Evolutionary conservation across 2,888 invertebrate species (phyloP).

Genomic region (Hydrotaea diabolus): DNA sequence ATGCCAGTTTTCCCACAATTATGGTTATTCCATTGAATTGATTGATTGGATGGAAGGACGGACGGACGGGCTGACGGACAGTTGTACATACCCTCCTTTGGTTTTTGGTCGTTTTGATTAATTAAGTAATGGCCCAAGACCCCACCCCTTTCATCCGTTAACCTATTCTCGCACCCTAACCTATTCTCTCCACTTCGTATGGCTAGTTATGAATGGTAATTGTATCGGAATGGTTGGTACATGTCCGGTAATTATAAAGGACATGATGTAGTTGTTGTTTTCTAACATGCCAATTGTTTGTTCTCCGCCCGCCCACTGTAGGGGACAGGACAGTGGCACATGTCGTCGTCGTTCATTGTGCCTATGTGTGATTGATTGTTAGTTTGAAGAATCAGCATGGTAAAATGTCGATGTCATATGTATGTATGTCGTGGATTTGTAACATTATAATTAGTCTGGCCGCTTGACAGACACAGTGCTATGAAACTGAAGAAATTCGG

Average conservation of each 20-base stretch:
- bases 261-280: neutral
- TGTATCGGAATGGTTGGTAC: neutral
- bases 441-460: neutral
- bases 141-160: neutral
- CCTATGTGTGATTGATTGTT: neutral
- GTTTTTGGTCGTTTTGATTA: constrained; percentile 20
- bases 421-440: neutral
- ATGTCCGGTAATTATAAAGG: neutral
- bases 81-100: no score
- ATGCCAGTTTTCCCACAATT: neutral
- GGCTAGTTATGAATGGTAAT: neutral
- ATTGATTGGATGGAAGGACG: neutral
- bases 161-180: neutral
- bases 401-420: constrained; percentile 10
- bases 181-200: neutral
- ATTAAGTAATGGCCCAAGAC: neutral
- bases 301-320: neutral
- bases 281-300: neutral
- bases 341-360: neutral
- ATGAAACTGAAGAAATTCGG: neutral
- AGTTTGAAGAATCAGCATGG: neutral
- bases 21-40: constrained; percentile 11
- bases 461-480: neutral
- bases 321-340: neutral
- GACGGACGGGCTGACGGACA: no score